Evolutionary conservation across 1,140 invertebrate species (phyloP).

Genomic region (Eumeta japonica): DNA sequence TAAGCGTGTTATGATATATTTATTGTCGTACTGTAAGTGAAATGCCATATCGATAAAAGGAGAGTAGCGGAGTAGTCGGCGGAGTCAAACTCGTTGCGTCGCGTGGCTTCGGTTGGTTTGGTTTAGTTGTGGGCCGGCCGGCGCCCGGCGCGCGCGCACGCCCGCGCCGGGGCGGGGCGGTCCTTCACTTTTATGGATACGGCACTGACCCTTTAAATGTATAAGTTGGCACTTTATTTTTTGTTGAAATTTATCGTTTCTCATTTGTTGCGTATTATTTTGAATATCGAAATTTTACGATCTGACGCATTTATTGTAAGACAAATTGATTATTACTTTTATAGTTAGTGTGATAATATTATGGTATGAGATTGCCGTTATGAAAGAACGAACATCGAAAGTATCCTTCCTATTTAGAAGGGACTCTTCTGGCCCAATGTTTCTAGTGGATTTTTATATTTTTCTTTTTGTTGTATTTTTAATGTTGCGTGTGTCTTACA

Average conservation of each 20-base stretch:
- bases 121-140: slow-evolving; percentile 30
- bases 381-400: slow-evolving; percentile 58
- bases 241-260: slow-evolving; percentile 54
- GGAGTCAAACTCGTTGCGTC: slow-evolving; percentile 51
- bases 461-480: slow-evolving; percentile 58
- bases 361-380: slow-evolving; percentile 56
- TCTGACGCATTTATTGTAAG: slow-evolving; percentile 59
- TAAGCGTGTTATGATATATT: slow-evolving; percentile 54
- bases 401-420: slow-evolving; percentile 59
- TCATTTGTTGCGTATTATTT: slow-evolving; percentile 55
- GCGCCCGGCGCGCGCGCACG: neutral
- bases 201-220: slow-evolving; percentile 50
- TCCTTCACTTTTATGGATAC: slow-evolving; percentile 55
- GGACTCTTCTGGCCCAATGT: slow-evolving; percentile 53
- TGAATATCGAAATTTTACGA: slow-evolving; percentile 55
- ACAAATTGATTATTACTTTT: slow-evolving; percentile 57
- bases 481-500: slow-evolving; percentile 58
- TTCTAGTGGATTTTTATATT: slow-evolving; percentile 56
- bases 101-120: slow-evolving; percentile 35
- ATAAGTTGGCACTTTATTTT: slow-evolving; percentile 54
- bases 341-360: slow-evolving; percentile 58
- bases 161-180: neutral
- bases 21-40: slow-evolving; percentile 56
- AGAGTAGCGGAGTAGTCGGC: slow-evolving; percentile 51
- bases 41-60: slow-evolving; percentile 59